Conservation (phyloP, 2,113 vertebrate genomes). For the Helogale parvula region DNA sequence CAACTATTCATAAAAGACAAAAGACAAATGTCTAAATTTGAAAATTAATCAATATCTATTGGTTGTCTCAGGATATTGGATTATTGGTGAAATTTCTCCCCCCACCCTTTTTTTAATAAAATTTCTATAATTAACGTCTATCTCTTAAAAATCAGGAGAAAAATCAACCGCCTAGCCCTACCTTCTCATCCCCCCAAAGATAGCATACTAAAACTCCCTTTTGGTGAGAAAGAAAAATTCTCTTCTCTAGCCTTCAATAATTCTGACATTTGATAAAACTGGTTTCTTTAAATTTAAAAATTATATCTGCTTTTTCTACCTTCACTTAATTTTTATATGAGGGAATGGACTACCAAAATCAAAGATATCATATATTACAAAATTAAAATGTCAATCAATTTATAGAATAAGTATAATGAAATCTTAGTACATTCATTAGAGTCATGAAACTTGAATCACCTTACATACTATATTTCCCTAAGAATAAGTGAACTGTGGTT, state of each 20-base stretch:
- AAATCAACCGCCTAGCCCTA: neutral
- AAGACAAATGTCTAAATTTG: neutral
- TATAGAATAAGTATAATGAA: conserved; percentile 1
- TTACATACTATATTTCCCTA: neutral
- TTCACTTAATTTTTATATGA: neutral
- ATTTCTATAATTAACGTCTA: neutral
- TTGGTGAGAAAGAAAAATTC: neutral
- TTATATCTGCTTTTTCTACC: neutral
- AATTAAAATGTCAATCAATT: conserved; percentile 37
- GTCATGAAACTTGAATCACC: conserved; percentile 6
- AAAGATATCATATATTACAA: conserved; percentile 31
- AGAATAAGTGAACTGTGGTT: neutral
- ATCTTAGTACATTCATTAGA: neutral
- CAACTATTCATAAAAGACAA: conserved; percentile 5
- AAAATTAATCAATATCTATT: conserved; percentile 37
- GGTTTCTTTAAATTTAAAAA: neutral
- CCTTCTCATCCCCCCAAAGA: neutral
- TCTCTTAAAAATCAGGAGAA: neutral
- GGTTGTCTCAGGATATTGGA: neutral
- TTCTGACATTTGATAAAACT: neutral
- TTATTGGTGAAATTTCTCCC: neutral
- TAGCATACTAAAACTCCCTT: neutral
- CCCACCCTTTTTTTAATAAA: neutral
- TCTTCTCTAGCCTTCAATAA: conserved; percentile 17
- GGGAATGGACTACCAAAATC: neutral